Evolutionary conservation across 2,888 invertebrate genomes (phyloP).

Genomic region (Spodoptera picta): DNA sequence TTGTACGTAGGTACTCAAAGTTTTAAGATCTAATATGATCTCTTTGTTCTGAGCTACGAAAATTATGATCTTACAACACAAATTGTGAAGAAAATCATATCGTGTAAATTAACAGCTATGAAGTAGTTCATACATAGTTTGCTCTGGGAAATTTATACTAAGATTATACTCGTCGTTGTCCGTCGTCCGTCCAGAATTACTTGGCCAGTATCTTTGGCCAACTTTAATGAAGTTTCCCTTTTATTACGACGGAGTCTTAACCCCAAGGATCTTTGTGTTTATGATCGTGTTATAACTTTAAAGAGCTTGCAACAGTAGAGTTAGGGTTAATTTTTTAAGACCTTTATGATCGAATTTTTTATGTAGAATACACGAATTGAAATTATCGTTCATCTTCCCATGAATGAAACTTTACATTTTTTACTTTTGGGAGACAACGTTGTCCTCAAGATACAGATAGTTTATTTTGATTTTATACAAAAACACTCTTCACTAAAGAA

Average conservation of each 20-base stretch:
- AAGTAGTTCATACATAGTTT: slow-evolving; percentile 33
- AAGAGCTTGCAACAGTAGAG: slow-evolving; percentile 72
- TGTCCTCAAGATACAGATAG: too few species aligned
- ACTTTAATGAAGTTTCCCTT: slow-evolving; percentile 85
- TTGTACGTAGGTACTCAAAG: slow-evolving; percentile 1
- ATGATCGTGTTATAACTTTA: slow-evolving; percentile 83
- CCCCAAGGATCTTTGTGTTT: slow-evolving; percentile 81
- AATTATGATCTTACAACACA: slow-evolving; percentile 5
- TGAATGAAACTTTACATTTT: too few species aligned
- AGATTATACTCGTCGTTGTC: slow-evolving; percentile 40
- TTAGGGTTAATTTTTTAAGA: slow-evolving; percentile 62
- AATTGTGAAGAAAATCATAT: slow-evolving; percentile 22
- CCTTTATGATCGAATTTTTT: slow-evolving; percentile 53
- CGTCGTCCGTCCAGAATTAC: slow-evolving; percentile 67
- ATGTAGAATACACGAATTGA: slow-evolving; percentile 6
- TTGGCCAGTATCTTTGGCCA: slow-evolving; percentile 76
- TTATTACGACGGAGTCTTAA: slow-evolving; percentile 78
- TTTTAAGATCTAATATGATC: slow-evolving; percentile 12
- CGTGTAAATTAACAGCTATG: slow-evolving; percentile 14
- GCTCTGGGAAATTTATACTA: slow-evolving; percentile 38
- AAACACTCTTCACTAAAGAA: slow-evolving; percentile 52
- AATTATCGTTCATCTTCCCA: slow-evolving; percentile 8
- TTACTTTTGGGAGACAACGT: too few species aligned
- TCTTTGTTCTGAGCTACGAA: slow-evolving; percentile 14
- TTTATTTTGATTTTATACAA: too few species aligned